phyloP scores from a whole-genome alignment of 2,113 vertebrate species.

The Tautogolabrus adspersus region DNA sequence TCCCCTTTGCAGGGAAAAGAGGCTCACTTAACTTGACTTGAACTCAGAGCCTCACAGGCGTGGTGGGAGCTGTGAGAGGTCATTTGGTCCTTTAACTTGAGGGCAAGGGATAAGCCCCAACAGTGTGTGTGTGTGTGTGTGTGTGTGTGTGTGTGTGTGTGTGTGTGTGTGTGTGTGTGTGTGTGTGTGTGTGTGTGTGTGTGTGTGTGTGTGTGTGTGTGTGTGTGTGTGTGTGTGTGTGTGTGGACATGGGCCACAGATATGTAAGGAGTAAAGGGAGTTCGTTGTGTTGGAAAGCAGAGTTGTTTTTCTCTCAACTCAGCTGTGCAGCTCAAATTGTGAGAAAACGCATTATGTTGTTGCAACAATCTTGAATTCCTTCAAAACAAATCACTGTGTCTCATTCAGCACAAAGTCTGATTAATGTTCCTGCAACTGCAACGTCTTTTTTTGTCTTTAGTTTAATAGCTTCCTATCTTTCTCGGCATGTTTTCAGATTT shows the following conservation, averaged over 20 bases:
- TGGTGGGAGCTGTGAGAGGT: constrained; percentile 24
- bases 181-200: constrained; percentile 19
- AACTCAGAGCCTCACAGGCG: constrained; percentile 38
- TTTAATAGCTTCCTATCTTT: not conserved
- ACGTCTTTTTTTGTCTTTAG: not conserved
- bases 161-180: constrained; percentile 32
- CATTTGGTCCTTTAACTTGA: constrained; percentile 24
- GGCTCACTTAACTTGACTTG: constrained; percentile 35
- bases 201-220: constrained; percentile 19
- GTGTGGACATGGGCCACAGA: constrained; percentile 34
- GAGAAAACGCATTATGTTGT: constrained; percentile 48
- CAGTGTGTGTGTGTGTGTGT: not conserved
- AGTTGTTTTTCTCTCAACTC: constrained; percentile 39
- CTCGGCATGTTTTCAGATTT: not conserved
- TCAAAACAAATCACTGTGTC: constrained; percentile 14
- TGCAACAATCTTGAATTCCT: constrained; percentile 3
- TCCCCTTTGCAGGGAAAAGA: constrained; percentile 23
- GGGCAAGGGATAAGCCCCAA: constrained; percentile 2
- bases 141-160: constrained; percentile 31
- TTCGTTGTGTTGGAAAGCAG: constrained; percentile 21
- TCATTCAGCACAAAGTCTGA: constrained; percentile 11
- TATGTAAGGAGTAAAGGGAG: constrained; percentile 21
- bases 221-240: constrained; percentile 33
- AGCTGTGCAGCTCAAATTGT: constrained; percentile 39
- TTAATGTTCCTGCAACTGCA: not conserved